Conservation (phyloP, 2,113 vertebrate genomes). For the Paramormyrops kingsleyae region DNA sequence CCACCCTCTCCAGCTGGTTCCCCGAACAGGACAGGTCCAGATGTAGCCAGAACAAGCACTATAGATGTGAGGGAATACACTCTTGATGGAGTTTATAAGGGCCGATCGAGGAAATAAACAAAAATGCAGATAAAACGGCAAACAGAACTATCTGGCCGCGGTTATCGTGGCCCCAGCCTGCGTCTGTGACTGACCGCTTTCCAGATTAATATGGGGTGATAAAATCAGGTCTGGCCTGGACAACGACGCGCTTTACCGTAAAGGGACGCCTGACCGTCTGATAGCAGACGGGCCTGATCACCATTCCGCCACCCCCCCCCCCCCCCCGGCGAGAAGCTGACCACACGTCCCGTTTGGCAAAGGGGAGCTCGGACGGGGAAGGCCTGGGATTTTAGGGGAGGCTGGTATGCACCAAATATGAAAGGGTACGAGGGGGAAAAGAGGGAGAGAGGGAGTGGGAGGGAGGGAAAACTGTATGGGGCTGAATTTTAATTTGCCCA, state of each 20-base stretch:
- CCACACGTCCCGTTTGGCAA: not conserved
- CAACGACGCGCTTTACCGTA: not conserved
- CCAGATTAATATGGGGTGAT: not conserved
- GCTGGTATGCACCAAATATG: not conserved
- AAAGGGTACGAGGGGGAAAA: not conserved
- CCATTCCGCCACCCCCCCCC: not conserved
- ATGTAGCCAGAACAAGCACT: not conserved
- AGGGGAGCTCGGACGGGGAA: not conserved
- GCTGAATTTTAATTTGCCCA: constrained; percentile 64
- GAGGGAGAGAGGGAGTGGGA: constrained; percentile 2
- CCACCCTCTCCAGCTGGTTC: not conserved
- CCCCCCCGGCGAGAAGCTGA: not conserved
- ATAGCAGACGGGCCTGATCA: not conserved
- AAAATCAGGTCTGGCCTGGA: not conserved
- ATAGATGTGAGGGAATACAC: not conserved
- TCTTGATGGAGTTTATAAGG: not conserved
- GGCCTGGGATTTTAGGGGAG: not conserved
- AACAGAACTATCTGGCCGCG: not conserved
- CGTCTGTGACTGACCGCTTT: not conserved
- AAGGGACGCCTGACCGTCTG: not conserved
- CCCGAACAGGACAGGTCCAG: not conserved
- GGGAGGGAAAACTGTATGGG: constrained; percentile 52
- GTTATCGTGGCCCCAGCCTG: not conserved
- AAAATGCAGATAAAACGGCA: not conserved
- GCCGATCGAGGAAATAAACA: not conserved